These are phyloP conservation scores for Acleris holmiana DNA, from an alignment of 2,888 invertebrate genomes.

Conservation along the genomic window DNA sequence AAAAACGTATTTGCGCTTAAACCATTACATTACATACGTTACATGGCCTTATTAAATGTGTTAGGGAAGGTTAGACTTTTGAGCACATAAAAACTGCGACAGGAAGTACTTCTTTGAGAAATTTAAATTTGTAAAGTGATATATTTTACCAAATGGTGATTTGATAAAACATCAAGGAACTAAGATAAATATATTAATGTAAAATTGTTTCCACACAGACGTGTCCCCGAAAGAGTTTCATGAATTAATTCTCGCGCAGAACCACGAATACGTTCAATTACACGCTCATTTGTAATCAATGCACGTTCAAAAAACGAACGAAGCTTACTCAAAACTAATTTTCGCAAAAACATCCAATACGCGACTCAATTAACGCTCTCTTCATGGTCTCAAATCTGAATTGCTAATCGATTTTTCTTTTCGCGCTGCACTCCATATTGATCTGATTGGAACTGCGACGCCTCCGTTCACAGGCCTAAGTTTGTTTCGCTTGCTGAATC, in stretches of 20 bases:
- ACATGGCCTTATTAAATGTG: no score
- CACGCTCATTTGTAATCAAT: slow-evolving; percentile 29
- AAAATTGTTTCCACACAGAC: background rate
- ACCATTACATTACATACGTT: no score
- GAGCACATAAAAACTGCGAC: no score
- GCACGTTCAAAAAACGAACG: slow-evolving; percentile 33
- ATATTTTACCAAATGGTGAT: no score
- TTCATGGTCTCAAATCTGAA: slow-evolving; percentile 65
- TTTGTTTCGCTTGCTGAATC: slow-evolving; percentile 36
- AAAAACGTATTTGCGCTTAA: no score
- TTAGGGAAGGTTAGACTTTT: no score
- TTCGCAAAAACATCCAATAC: slow-evolving; percentile 48
- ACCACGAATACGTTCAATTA: slow-evolving; percentile 21
- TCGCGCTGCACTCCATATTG: slow-evolving; percentile 57
- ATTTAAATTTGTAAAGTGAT: no score
- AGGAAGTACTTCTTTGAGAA: no score
- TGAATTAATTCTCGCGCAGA: slow-evolving; percentile 22
- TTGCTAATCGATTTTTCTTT: slow-evolving; percentile 70
- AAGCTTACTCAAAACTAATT: slow-evolving; percentile 29
- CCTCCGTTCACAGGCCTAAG: slow-evolving; percentile 45
- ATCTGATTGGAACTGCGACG: slow-evolving; percentile 67
- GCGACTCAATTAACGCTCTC: slow-evolving; percentile 70
- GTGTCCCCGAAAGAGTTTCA: background rate
- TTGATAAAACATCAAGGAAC: no score
- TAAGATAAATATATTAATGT: no score